Evolutionary conservation across 2,888 invertebrate genomes (phyloP).

Genomic region (Crioceris asparagi): DNA sequence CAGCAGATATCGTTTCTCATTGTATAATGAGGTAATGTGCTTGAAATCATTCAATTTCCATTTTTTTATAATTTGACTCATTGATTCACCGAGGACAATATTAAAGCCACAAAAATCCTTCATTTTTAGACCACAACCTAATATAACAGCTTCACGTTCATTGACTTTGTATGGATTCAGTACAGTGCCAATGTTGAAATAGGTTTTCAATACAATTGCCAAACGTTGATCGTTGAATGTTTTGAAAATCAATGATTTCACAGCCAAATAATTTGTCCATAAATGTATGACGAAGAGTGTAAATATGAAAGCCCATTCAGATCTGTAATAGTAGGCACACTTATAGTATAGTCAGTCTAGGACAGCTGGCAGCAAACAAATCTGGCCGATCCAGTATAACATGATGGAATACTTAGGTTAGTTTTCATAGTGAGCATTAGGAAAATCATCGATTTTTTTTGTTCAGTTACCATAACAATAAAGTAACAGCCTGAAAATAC

Average conservation of each 20-base stretch:
- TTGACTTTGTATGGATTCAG: conserved; percentile 56
- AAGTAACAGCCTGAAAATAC: no score
- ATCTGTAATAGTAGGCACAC: conserved; percentile 40
- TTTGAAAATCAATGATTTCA: conserved; percentile 65
- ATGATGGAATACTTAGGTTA: no score
- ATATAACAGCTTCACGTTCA: conserved; percentile 56
- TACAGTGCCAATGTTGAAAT: conserved; percentile 50
- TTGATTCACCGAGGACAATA: conserved; percentile 49
- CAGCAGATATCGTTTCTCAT: conserved; percentile 44
- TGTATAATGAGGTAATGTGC: conserved; percentile 39
- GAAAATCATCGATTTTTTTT: no score
- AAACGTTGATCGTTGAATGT: conserved; percentile 75
- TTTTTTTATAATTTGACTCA: conserved; percentile 29
- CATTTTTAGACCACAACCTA: conserved; percentile 44
- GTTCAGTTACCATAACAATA: no score
- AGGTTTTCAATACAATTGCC: conserved; percentile 56
- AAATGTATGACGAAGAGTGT: conserved; percentile 70
- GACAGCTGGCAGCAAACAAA: no score
- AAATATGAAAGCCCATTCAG: conserved; percentile 62
- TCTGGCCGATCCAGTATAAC: no score
- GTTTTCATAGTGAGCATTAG: no score
- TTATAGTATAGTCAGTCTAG: no score
- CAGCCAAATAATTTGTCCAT: conserved; percentile 78
- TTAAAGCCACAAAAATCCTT: conserved; percentile 49
- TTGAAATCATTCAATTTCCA: conserved; percentile 33